These are phyloP conservation scores for Muscidifurax raptorellus DNA, from an alignment of 1,140 invertebrate species.

Conservation along the genomic window DNA sequence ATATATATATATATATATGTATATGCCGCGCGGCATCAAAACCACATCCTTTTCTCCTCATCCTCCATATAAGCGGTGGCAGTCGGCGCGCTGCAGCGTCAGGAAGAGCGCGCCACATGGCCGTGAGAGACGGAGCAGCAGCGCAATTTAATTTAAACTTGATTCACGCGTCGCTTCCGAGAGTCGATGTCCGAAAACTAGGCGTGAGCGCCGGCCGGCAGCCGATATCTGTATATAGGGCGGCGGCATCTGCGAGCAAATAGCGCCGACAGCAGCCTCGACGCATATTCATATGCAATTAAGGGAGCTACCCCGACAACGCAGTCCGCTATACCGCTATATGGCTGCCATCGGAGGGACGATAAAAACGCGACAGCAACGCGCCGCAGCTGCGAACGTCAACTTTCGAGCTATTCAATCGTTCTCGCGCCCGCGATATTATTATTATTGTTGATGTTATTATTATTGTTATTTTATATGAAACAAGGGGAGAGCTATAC, in stretches of 20 bases:
- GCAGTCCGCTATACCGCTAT: not conserved
- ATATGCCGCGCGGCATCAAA: not conserved
- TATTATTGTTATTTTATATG: no score
- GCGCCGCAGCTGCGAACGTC: not conserved
- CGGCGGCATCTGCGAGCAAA: constrained; percentile 14
- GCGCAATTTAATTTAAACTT: constrained; percentile 49
- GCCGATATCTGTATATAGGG: not conserved
- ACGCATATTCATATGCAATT: constrained; percentile 42
- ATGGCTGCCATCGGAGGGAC: not conserved
- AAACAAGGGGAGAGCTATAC: no score
- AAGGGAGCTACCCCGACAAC: not conserved
- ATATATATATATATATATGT: no score
- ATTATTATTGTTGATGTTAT: no score
- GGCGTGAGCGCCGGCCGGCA: not conserved
- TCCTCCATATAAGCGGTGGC: not conserved
- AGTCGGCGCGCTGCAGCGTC: not conserved
- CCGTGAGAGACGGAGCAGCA: not conserved
- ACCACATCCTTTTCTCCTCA: not conserved
- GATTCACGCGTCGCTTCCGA: constrained; percentile 31
- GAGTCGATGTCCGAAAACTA: constrained; percentile 41
- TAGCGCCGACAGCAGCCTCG: not conserved
- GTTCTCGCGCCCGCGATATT: no score
- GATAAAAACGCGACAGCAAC: constrained; percentile 25
- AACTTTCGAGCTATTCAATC: constrained; percentile 23
- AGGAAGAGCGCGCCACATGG: not conserved